A percentile compares a stretch with the other conserved stretches of the same genome.
phyloP scores from a whole-genome alignment of 53 echinoderm and acorn worm species.

The Stichopus horrens region DNA sequence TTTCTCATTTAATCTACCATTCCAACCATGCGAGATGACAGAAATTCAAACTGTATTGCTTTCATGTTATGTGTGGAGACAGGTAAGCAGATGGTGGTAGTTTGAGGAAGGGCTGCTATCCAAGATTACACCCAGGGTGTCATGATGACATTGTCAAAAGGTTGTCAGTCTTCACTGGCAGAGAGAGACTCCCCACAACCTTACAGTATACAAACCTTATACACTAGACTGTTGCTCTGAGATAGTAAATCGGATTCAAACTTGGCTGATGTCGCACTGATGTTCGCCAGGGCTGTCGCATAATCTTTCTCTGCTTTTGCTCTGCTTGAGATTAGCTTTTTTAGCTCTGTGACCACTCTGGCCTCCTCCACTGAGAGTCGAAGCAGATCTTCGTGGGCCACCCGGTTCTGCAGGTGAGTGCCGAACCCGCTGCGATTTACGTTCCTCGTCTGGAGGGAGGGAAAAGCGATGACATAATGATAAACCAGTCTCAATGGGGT shows the following conservation, averaged over 20 bases:
- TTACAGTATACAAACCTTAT: neutral
- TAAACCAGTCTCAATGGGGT: too few species aligned
- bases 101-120: too few species aligned
- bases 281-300: conserved; percentile 24
- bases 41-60: too few species aligned
- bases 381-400: conserved; percentile 33
- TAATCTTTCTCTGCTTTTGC: conserved; percentile 42
- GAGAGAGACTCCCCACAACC: neutral
- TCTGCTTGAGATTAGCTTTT: conserved; percentile 31
- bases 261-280: conserved; percentile 26
- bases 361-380: conserved; percentile 15
- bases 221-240: conserved; percentile 28
- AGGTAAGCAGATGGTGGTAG: too few species aligned
- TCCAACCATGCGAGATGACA: too few species aligned
- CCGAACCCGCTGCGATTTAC: conserved; percentile 33
- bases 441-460: neutral
- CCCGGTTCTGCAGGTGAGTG: conserved; percentile 28
- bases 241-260: conserved; percentile 35
- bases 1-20: too few species aligned
- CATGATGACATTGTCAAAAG: too few species aligned
- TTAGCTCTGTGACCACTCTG: conserved; percentile 24
- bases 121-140: too few species aligned
- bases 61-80: too few species aligned
- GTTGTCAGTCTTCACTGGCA: too few species aligned
- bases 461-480: neutral